A percentile compares a stretch with the other conserved stretches of the same genome.
Conservation (phyloP, 2,888 invertebrate genomes). For the Lasioglossum oenotherae region DNA sequence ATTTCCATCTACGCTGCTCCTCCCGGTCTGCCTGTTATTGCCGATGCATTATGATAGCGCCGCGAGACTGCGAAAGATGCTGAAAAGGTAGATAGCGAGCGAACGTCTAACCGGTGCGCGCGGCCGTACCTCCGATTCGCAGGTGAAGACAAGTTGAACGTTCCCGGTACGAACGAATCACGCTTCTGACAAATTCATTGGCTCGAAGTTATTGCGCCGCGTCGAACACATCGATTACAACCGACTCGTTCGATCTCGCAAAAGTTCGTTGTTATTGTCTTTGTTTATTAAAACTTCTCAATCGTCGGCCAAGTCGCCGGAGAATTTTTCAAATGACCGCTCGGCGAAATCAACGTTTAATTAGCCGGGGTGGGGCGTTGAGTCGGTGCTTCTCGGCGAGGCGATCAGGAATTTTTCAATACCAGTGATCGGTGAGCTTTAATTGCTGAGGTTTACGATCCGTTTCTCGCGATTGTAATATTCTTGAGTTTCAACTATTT, state of each 20-base stretch:
- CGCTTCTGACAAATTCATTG: constrained; percentile 10
- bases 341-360: not conserved
- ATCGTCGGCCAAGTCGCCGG: not conserved
- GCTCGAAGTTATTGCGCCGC: not conserved
- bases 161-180: not conserved
- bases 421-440: not conserved
- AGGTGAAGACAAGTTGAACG: constrained; percentile 19
- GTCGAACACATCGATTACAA: not conserved
- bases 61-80: constrained; percentile 48
- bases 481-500: not conserved
- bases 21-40: constrained; percentile 59
- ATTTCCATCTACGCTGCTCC: constrained; percentile 53
- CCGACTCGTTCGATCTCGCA: not conserved
- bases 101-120: constrained; percentile 26
- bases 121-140: not conserved
- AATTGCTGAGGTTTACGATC: not conserved
- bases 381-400: not conserved
- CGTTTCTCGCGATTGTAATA: not conserved
- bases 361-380: not conserved
- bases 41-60: constrained; percentile 65
- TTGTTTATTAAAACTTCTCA: not conserved
- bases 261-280: not conserved
- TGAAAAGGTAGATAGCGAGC: constrained; percentile 38
- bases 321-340: not conserved
- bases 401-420: not conserved